A percentile compares a stretch with the other conserved stretches of the same genome.
phyloP scores from a whole-genome alignment of 2,888 invertebrate genomes.

The Gari tellinella region DNA sequence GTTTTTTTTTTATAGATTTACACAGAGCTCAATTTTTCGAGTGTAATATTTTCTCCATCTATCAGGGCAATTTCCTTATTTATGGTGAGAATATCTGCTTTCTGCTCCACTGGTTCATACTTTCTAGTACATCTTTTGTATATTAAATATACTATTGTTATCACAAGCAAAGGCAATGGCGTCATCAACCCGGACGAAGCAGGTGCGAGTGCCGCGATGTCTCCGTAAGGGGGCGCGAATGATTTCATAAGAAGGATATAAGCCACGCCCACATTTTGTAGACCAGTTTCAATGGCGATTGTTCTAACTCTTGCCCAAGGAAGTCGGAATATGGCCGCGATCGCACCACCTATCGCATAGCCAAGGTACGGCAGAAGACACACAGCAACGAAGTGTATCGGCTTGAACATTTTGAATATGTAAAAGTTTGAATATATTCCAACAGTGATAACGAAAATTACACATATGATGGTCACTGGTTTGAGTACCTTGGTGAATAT shows the following conservation, averaged over 20 bases:
- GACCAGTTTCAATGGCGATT: constrained; percentile 92
- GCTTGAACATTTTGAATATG: constrained; percentile 93
- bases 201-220: constrained; percentile 89
- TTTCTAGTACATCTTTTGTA: constrained; percentile 62
- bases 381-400: constrained; percentile 70
- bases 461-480: constrained; percentile 91
- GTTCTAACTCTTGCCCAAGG: constrained; percentile 85
- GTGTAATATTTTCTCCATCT: not conserved
- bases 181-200: constrained; percentile 93
- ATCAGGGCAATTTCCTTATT: not conserved
- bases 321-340: constrained; percentile 81
- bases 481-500: constrained; percentile 89
- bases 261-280: constrained; percentile 96
- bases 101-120: constrained; percentile 27
- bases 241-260: constrained; percentile 94
- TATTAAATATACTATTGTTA: constrained; percentile 63
- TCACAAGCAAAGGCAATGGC: constrained; percentile 90
- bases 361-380: constrained; percentile 80
- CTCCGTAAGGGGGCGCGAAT: constrained; percentile 93
- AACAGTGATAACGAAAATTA: constrained; percentile 93
- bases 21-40: constrained; percentile 14
- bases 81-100: not conserved
- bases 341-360: constrained; percentile 75
- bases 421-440: constrained; percentile 95
- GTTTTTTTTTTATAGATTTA: not conserved